Base-by-base conservation (phyloP, 2,797 vertebrate species). In the Phrynocephalus forsythii region DNA sequence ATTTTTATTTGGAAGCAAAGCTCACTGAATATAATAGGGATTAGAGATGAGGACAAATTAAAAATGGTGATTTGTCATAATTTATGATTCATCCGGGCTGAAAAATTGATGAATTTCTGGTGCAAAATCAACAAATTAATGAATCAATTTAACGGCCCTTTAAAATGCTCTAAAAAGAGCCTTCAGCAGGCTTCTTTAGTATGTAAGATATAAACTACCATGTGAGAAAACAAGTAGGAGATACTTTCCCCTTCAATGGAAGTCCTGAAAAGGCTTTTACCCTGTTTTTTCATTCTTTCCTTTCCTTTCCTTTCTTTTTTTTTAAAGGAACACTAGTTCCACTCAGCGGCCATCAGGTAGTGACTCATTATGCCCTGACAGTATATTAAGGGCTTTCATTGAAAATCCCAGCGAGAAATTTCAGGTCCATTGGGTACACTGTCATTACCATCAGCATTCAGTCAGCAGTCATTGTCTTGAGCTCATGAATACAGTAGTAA, bases 401-500 rank as follows among this genome's bases (percentile, higher is more conserved):
- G 88, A 73, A 85, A 75, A 90, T 87, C 83, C 77, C 90, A 88
- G 50, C 50, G 77, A 81, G 78, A 87, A 63, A 26, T 33, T 80
- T 90, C 67, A 86, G 69, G 90, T 85, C 84, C n/a, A n/a, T 73
- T 72, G 87, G 76, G 88, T 88, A 88, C 85, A 72, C 30, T 86
- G 0, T 79, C 88, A 87, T 13, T 66, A 87, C 8, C 50, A 86
- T 83, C 78, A 82, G 16, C 75, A 86, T 66, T 90, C 79, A 92
- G 85, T 83, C 78, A 83, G 20, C 75, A 86, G 68, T 90, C 79
- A 91, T 86, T 88, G 24, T 89, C 72, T 86, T 91, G 10, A 88
- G 16, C 72, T 92, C 77, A 87, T 93, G 84, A 89, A 84, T 92
- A 91, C 90, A 79, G 91, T 87, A 71, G 90, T 89, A 94, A 93